Evolutionary conservation across 53 echinoderm and acorn worm species (phyloP).

Genomic region (Apostichopus leukothele): DNA sequence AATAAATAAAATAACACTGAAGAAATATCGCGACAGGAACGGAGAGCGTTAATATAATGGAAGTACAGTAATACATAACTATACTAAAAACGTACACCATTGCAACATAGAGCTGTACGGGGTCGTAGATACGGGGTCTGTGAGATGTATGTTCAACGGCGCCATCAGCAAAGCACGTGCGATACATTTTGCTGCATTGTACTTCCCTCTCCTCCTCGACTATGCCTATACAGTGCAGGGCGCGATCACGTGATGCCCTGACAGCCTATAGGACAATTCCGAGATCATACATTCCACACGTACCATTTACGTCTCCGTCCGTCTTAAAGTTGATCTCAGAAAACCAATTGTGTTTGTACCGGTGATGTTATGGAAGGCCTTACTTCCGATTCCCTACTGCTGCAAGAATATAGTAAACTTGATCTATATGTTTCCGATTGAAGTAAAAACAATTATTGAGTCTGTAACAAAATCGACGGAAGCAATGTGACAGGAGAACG

Average conservation of each 20-base stretch:
- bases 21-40: too few species aligned
- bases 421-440: constrained; percentile 14
- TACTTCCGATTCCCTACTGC: constrained; percentile 2
- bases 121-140: too few species aligned
- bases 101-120: too few species aligned
- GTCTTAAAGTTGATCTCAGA: neutral
- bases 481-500: constrained; percentile 4
- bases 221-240: neutral
- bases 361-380: constrained; percentile 5
- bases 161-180: too few species aligned
- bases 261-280: neutral
- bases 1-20: too few species aligned
- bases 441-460: neutral
- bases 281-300: neutral
- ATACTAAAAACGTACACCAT: too few species aligned
- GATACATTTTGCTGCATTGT: neutral
- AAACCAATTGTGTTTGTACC: constrained; percentile 19
- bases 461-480: constrained; percentile 12
- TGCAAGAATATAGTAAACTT: neutral
- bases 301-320: neutral
- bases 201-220: neutral
- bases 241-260: neutral
- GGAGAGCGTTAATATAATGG: too few species aligned
- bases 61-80: too few species aligned
- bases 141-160: too few species aligned